Conservation (phyloP, 2,113 vertebrate species). For the Pluvialis apricaria region DNA sequence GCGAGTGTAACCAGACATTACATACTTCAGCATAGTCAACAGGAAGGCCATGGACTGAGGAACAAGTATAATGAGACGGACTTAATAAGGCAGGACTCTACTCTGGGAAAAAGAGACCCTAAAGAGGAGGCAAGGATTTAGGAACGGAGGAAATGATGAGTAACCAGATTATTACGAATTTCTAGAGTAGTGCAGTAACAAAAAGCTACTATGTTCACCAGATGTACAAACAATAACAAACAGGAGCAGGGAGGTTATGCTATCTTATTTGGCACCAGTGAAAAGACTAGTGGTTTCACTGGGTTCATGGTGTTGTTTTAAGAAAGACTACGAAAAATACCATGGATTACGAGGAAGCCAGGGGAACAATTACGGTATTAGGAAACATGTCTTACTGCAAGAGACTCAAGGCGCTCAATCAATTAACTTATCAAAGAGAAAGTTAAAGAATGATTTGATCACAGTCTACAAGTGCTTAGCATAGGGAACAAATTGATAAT, state of each 20-base stretch:
- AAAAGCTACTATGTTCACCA: neutral
- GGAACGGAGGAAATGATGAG: neutral
- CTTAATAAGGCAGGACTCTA: neutral
- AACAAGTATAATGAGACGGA: neutral
- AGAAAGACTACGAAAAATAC: neutral
- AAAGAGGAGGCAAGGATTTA: neutral
- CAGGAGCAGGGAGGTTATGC: neutral
- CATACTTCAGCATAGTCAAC: neutral
- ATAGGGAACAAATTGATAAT: neutral
- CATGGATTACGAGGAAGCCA: neutral
- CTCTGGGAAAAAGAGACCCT: neutral
- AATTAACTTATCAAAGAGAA: conserved; percentile 29
- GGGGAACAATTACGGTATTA: neutral
- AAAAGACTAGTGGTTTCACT: neutral
- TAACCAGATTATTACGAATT: neutral
- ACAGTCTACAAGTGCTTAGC: neutral
- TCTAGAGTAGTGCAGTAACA: neutral
- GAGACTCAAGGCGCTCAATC: neutral
- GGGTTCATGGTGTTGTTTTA: neutral
- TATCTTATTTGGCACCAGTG: neutral
- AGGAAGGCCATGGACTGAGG: neutral
- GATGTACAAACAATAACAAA: neutral
- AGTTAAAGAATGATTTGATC: conserved; percentile 19
- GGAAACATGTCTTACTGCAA: neutral
- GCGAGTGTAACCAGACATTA: neutral